These are phyloP conservation scores for Ammodytes dubius DNA, from an alignment of 2,113 vertebrate genomes.

Conservation along the genomic window DNA sequence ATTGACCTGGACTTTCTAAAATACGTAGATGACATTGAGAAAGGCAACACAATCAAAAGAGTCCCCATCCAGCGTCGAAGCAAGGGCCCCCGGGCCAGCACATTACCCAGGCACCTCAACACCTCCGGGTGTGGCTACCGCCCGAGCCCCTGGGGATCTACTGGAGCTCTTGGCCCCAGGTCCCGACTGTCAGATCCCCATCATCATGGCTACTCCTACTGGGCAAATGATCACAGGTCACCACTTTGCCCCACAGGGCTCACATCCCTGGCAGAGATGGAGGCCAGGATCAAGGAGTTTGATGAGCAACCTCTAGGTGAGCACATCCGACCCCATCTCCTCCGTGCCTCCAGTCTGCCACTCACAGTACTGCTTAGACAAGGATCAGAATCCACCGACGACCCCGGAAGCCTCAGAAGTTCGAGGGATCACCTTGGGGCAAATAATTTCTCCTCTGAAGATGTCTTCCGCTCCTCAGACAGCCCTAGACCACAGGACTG, in stretches of 20 bases:
- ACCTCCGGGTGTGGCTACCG: constrained; percentile 85
- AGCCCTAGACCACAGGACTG: constrained; percentile 42
- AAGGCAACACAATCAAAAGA: constrained; percentile 95
- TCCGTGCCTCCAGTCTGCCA: constrained; percentile 93
- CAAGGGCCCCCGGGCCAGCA: constrained; percentile 90
- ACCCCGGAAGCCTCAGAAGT: constrained; percentile 65
- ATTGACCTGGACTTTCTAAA: constrained; percentile 97
- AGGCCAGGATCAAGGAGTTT: constrained; percentile 76
- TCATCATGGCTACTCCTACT: constrained; percentile 73
- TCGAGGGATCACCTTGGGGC: constrained; percentile 68
- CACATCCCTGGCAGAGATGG: constrained; percentile 78
- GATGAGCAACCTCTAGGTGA: constrained; percentile 81
- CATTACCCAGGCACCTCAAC: constrained; percentile 93
- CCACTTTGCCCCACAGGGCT: constrained; percentile 40
- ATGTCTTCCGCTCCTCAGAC: constrained; percentile 65
- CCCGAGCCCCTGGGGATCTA: constrained; percentile 84
- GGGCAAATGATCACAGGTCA: constrained; percentile 43
- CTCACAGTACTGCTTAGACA: constrained; percentile 86
- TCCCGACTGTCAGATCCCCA: constrained; percentile 77
- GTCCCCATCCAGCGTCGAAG: constrained; percentile 91
- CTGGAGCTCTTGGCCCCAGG: constrained; percentile 80
- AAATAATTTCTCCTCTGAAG: constrained; percentile 66
- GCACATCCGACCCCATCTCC: constrained; percentile 89
- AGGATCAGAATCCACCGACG: constrained; percentile 70
- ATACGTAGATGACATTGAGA: constrained; percentile 98